phyloP scores from a whole-genome alignment of 2,797 vertebrate genomes.

The Syndactyla subalaris region DNA sequence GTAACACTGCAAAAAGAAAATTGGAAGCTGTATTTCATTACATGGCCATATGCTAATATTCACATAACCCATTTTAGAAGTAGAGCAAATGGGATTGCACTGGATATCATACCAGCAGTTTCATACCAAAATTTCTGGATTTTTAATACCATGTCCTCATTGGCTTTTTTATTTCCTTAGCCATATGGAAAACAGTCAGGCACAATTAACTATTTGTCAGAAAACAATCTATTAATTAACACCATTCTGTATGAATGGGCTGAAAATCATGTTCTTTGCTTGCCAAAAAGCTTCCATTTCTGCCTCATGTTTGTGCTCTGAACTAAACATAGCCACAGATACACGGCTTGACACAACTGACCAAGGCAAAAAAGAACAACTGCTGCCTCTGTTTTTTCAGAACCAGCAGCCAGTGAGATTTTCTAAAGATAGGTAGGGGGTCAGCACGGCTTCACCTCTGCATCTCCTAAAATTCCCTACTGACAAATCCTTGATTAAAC shows the following conservation, averaged over 20 bases:
- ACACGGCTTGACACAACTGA: constrained; percentile 22
- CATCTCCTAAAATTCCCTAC: constrained; percentile 1
- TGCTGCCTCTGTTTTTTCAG: background rate
- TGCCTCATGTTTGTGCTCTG: constrained; percentile 23
- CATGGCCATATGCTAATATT: background rate
- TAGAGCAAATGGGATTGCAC: background rate
- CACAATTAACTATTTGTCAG: constrained; percentile 53
- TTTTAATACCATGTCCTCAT: background rate
- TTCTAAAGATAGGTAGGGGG: constrained; percentile 11
- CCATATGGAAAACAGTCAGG: constrained; percentile 26
- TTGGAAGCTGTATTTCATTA: background rate
- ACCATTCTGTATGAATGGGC: constrained; percentile 11
- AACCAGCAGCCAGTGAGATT: background rate
- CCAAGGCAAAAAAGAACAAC: constrained; percentile 31
- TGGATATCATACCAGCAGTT: background rate
- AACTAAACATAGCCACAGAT: constrained; percentile 47
- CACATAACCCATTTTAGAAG: background rate
- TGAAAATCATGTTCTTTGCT: background rate
- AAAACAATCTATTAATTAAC: constrained; percentile 59
- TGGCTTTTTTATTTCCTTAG: constrained; percentile 4
- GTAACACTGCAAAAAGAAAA: background rate
- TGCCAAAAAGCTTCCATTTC: constrained; percentile 44
- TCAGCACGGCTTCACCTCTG: constrained; percentile 15
- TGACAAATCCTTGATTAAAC: constrained; percentile 33
- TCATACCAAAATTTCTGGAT: background rate